Evolutionary conservation across 2,888 invertebrate species (phyloP).

Genomic region (Mellilla xanthometata): DNA sequence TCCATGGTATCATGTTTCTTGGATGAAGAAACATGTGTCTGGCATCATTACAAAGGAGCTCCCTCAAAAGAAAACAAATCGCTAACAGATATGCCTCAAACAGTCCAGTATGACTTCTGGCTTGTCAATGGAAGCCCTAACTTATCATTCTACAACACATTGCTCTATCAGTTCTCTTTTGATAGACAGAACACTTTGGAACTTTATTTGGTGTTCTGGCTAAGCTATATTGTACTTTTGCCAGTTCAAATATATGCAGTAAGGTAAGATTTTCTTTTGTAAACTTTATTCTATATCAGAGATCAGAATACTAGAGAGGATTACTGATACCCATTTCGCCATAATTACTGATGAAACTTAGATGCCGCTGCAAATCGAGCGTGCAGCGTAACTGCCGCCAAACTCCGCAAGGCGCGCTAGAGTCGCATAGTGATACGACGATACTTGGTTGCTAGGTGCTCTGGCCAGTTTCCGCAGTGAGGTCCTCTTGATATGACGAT

Average conservation of each 20-base stretch:
- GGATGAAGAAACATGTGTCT: conserved; percentile 89
- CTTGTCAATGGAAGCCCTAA: conserved; percentile 98
- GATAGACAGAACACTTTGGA: conserved; percentile 96
- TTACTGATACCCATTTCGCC: too few relatives aligned
- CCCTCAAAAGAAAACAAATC: conserved; percentile 59
- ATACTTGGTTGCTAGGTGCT: too few relatives aligned
- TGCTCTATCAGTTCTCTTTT: conserved; percentile 98
- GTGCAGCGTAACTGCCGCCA: too few relatives aligned
- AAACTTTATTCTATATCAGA: too few relatives aligned
- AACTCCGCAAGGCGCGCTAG: too few relatives aligned
- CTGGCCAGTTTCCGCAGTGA: too few relatives aligned
- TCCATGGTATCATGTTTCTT: conserved; percentile 96
- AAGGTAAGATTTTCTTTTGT: conserved; percentile 70
- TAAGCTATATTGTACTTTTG: conserved; percentile 92
- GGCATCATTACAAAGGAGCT: conserved; percentile 87
- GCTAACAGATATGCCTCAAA: conserved; percentile 61
- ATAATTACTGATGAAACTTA: too few relatives aligned
- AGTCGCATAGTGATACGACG: too few relatives aligned
- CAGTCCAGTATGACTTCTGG: conserved; percentile 92
- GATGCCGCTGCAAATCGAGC: too few relatives aligned
- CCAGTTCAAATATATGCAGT: conserved; percentile 96
- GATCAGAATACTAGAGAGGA: too few relatives aligned
- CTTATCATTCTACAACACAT: conserved; percentile 91
- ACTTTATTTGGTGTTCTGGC: conserved; percentile 93
- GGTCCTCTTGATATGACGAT: too few relatives aligned